Conservation (phyloP, 2,113 vertebrate genomes). For the Mirounga angustirostris region DNA sequence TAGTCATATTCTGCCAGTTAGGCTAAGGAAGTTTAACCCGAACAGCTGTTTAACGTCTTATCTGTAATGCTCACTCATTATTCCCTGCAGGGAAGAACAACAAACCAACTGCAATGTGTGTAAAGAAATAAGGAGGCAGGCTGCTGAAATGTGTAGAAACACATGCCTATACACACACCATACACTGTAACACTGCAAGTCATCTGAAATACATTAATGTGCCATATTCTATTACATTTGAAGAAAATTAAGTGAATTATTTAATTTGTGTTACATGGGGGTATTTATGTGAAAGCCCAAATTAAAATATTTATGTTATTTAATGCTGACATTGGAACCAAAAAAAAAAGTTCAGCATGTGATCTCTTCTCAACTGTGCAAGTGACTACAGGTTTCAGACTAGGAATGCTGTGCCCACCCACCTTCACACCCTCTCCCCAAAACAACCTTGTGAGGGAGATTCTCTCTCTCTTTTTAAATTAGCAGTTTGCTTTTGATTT, state of each 20-base stretch:
- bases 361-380: neutral
- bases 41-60: conserved; percentile 38
- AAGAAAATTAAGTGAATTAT: conserved; percentile 9
- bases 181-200: neutral
- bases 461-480: neutral
- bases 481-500: neutral
- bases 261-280: neutral
- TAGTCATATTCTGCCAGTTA: conserved; percentile 27
- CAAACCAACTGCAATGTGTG: neutral
- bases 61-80: conserved; percentile 38
- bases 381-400: neutral
- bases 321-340: neutral
- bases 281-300: neutral
- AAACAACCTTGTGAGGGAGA: neutral
- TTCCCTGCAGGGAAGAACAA: neutral
- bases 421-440: neutral
- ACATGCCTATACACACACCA: neutral
- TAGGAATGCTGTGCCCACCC: neutral
- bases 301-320: neutral
- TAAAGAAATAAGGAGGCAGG: neutral
- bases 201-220: conserved; percentile 79
- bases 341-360: neutral
- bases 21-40: conserved; percentile 35
- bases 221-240: neutral
- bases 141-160: neutral